A percentile compares a stretch with the other conserved stretches of the same genome.
These are phyloP conservation scores for Sminthopsis crassicaudata DNA, from an alignment of 2,113 vertebrate species.

Conservation along the genomic window DNA sequence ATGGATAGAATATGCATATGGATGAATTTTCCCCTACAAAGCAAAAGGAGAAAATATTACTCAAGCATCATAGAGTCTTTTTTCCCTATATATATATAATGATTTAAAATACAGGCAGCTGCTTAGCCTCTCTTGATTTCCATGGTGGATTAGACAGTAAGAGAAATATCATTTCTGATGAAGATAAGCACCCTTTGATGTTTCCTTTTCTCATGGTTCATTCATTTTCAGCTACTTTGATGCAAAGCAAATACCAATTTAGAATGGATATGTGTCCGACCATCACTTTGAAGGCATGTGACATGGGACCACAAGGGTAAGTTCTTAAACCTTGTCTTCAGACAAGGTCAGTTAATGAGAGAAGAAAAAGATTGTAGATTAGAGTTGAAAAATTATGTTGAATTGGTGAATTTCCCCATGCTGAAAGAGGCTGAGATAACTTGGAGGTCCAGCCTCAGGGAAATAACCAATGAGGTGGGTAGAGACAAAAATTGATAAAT, in stretches of 20 bases:
- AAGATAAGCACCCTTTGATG: not conserved
- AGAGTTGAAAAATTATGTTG: not conserved
- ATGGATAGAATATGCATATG: slow-evolving; percentile 32
- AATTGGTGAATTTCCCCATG: not conserved
- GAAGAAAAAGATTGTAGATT: slow-evolving; percentile 1
- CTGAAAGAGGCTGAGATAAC: not conserved
- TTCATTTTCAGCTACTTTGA: not conserved
- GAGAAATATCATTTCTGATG: slow-evolving; percentile 13
- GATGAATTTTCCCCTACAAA: slow-evolving; percentile 31
- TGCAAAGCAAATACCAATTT: slow-evolving; percentile 9
- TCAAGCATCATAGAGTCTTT: not conserved
- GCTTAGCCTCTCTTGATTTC: slow-evolving; percentile 27
- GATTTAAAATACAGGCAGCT: slow-evolving; percentile 18
- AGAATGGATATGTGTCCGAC: not conserved
- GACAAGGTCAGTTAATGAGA: slow-evolving; percentile 16
- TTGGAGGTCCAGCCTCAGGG: not conserved
- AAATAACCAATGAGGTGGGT: not conserved
- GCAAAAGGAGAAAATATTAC: slow-evolving; percentile 3
- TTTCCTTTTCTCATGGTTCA: slow-evolving; percentile 2
- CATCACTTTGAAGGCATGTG: not conserved
- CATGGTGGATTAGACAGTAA: slow-evolving; percentile 6
- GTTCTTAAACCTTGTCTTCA: slow-evolving; percentile 30
- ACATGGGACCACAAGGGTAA: not conserved
- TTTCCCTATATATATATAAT: slow-evolving; percentile 6
- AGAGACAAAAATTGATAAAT: not conserved